phyloP scores from a whole-genome alignment of 2,888 invertebrate species.

The Cantharis rustica region DNA sequence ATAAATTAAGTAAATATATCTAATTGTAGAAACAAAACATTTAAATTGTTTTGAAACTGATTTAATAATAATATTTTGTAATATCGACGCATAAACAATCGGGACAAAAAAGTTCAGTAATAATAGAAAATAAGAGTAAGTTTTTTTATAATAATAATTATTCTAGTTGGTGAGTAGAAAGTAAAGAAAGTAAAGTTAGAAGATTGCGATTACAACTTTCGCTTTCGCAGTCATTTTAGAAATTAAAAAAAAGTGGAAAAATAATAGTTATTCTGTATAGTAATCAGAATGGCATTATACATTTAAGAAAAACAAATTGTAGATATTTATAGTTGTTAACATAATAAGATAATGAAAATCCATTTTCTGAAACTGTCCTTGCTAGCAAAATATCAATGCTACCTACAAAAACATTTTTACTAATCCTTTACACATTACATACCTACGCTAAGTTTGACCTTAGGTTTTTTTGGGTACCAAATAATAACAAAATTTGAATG shows the following conservation, averaged over 20 bases:
- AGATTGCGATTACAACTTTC: constrained; percentile 33
- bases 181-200: constrained; percentile 44
- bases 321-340: neutral
- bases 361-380: neutral
- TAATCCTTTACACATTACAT: neutral
- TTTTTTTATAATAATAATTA: constrained; percentile 30
- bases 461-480: neutral
- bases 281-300: constrained; percentile 3
- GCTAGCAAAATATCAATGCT: neutral
- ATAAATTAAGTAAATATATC: neutral
- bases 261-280: neutral
- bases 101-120: constrained; percentile 23
- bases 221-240: constrained; percentile 31
- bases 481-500: constrained; percentile 14
- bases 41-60: neutral
- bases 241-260: constrained; percentile 27
- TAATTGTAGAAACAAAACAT: neutral
- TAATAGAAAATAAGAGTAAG: constrained; percentile 32
- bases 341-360: neutral
- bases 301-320: neutral
- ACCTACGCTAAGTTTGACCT: constrained; percentile 1
- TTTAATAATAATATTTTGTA: neutral
- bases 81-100: constrained; percentile 7
- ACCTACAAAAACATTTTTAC: neutral
- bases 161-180: constrained; percentile 41